phyloP scores from a whole-genome alignment of 2,888 invertebrate species.

The Junonia oenone region DNA sequence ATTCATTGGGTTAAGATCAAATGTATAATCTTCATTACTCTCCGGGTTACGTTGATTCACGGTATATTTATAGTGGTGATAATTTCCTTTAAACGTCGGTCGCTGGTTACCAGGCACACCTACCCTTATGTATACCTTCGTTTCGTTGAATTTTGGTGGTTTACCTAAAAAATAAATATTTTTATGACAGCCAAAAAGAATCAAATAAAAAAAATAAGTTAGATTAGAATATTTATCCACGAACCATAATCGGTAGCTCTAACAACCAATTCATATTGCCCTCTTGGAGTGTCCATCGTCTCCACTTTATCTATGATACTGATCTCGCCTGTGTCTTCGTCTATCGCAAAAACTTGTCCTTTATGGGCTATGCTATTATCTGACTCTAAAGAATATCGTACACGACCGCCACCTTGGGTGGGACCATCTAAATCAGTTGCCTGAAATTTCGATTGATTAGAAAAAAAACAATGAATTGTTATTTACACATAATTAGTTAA shows the following conservation, averaged over 20 bases:
- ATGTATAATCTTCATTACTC: constrained; percentile 60
- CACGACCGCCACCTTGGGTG: constrained; percentile 83
- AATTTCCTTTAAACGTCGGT: constrained; percentile 88
- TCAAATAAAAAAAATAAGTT: neutral
- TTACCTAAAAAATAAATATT: constrained; percentile 61
- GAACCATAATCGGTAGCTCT: constrained; percentile 86
- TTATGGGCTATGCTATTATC: constrained; percentile 84
- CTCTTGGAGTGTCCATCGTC: constrained; percentile 86
- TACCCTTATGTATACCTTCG: constrained; percentile 84
- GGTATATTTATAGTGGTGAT: constrained; percentile 77
- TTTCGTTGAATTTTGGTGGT: constrained; percentile 83
- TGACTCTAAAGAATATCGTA: constrained; percentile 83
- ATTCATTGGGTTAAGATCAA: constrained; percentile 83
- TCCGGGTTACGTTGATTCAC: constrained; percentile 51
- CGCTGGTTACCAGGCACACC: constrained; percentile 89
- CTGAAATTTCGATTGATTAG: too few relatives aligned
- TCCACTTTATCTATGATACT: constrained; percentile 81
- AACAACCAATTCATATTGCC: constrained; percentile 84
- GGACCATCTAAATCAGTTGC: constrained; percentile 88
- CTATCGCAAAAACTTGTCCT: constrained; percentile 82
- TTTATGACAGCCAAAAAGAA: too few relatives aligned
- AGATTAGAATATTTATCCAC: neutral
- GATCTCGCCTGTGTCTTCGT: constrained; percentile 85
- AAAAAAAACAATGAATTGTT: too few relatives aligned
- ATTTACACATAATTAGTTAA: too few relatives aligned